phyloP scores from a whole-genome alignment of 2,797 vertebrate species.

The Parauchenoglanis punctatus region DNA sequence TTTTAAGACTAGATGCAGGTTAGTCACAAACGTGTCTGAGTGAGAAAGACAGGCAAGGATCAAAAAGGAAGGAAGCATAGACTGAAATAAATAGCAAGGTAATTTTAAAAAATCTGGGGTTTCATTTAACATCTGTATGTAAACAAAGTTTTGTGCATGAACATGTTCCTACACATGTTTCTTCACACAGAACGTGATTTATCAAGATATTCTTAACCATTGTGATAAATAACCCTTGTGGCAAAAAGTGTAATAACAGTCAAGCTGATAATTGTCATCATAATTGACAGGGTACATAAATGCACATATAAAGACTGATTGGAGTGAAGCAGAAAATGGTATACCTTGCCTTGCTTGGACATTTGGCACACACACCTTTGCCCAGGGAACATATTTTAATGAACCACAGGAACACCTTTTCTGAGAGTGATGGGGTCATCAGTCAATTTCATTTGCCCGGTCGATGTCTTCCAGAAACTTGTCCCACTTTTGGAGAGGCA shows the following conservation, averaged over 20 bases:
- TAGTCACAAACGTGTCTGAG: conserved; percentile 8
- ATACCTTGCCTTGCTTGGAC: background rate
- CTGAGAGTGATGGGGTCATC: conserved; percentile 1
- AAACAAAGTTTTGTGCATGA: background rate
- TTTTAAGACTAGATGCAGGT: conserved; percentile 22
- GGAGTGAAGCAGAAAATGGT: background rate
- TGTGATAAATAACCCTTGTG: too few species aligned
- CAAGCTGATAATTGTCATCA: background rate
- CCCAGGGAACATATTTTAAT: background rate
- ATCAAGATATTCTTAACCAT: background rate
- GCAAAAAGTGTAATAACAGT: background rate
- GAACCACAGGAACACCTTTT: background rate
- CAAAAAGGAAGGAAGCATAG: background rate
- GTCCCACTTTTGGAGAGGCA: conserved; percentile 2
- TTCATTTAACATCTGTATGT: background rate
- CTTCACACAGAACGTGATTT: background rate
- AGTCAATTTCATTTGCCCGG: background rate
- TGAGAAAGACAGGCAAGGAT: background rate
- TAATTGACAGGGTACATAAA: background rate
- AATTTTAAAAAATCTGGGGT: background rate
- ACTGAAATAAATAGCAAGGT: background rate
- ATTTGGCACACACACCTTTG: background rate
- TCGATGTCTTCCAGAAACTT: conserved; percentile 2
- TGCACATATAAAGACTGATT: background rate
- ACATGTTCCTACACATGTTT: background rate